A percentile compares a stretch with the other conserved stretches of the same genome.
phyloP scores from a whole-genome alignment of 2,888 invertebrate species.

The Lasioglossum zephyrum region DNA sequence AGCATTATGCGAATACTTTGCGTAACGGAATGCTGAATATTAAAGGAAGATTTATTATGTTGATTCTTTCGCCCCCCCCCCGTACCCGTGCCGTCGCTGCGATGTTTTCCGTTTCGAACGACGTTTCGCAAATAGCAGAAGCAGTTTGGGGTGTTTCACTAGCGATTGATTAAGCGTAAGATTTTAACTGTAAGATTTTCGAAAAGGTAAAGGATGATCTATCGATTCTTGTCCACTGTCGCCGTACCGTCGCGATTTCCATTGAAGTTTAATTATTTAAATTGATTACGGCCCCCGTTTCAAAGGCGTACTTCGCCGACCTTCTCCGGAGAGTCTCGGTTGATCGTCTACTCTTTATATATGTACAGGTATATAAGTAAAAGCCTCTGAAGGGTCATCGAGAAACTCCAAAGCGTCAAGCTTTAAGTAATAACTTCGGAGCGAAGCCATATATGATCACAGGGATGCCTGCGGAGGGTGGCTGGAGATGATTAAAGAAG shows the following conservation, averaged over 20 bases:
- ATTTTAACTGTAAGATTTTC: neutral
- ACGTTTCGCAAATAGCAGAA: neutral
- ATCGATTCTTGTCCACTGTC: neutral
- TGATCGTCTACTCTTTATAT: neutral
- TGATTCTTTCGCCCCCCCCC: neutral
- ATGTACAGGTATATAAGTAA: neutral
- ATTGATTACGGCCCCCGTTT: neutral
- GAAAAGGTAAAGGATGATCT: neutral
- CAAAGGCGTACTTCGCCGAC: neutral
- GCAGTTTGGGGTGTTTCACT: neutral
- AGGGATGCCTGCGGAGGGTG: neutral
- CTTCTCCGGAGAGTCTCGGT: neutral
- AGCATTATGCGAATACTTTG: conserved; percentile 2
- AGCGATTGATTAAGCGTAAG: neutral
- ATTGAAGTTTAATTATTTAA: neutral
- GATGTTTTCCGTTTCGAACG: neutral
- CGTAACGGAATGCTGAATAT: conserved; percentile 9
- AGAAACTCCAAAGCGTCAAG: neutral
- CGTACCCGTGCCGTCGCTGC: neutral
- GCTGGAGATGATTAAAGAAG: neutral
- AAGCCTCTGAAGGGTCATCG: conserved; percentile 3
- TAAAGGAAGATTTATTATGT: conserved; percentile 4
- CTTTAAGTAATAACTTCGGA: conserved; percentile 9
- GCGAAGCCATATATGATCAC: neutral
- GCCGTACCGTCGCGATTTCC: neutral